These are phyloP conservation scores for Drosophila anomelani DNA, from an alignment of 2,888 invertebrate species.

Conservation along the genomic window DNA sequence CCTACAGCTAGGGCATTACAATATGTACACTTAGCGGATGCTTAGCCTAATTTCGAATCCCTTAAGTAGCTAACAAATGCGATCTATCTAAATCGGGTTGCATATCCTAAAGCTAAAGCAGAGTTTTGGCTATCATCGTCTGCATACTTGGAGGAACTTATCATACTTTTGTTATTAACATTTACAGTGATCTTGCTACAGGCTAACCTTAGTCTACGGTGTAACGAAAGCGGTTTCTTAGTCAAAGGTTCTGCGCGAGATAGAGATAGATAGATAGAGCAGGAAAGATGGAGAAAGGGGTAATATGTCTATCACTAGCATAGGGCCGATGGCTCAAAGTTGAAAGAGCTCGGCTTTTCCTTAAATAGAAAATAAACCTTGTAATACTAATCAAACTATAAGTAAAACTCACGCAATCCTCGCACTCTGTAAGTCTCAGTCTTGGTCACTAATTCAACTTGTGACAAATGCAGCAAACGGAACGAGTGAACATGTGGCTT, in stretches of 20 bases:
- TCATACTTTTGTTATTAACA: constrained; percentile 68
- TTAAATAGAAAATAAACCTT: constrained; percentile 58
- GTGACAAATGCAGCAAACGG: constrained; percentile 44
- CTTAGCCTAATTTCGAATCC: constrained; percentile 27
- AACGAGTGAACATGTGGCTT: background rate
- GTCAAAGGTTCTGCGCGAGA: constrained; percentile 29
- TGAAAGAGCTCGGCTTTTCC: constrained; percentile 33
- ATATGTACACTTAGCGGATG: constrained; percentile 48
- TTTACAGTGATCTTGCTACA: constrained; percentile 66
- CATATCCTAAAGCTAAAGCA: constrained; percentile 34
- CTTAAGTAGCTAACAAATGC: constrained; percentile 47
- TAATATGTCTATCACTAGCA: constrained; percentile 77
- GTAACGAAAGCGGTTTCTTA: constrained; percentile 45
- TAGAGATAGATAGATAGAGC: constrained; percentile 18
- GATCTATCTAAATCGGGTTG: constrained; percentile 32
- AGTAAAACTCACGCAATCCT: constrained; percentile 39
- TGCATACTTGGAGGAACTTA: constrained; percentile 76
- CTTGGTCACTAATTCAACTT: constrained; percentile 42
- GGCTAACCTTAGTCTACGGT: constrained; percentile 50
- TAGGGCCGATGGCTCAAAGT: constrained; percentile 46
- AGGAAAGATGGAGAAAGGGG: constrained; percentile 21
- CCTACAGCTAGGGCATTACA: constrained; percentile 38
- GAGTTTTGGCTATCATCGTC: constrained; percentile 34
- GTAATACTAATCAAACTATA: constrained; percentile 44
- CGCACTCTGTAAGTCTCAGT: constrained; percentile 60